Evolutionary conservation across 2,888 invertebrate species (phyloP).

Genomic region (Synergus laeviventris): DNA sequence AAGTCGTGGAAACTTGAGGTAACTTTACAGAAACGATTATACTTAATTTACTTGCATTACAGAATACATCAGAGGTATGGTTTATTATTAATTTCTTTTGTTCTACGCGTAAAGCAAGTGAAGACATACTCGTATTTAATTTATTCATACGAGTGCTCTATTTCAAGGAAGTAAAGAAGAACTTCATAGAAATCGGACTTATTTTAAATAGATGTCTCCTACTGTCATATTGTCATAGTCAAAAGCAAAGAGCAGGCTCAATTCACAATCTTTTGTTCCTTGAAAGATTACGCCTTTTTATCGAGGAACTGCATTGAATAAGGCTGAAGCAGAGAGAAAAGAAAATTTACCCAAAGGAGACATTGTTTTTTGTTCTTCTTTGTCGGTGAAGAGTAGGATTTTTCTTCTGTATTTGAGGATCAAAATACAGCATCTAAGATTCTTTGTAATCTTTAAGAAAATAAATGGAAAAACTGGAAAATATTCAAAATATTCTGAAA

Average conservation of each 20-base stretch:
- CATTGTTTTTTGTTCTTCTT: conserved; percentile 20
- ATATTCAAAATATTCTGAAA: no score
- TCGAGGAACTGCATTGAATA: conserved; percentile 10
- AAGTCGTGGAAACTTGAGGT: background rate
- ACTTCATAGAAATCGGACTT: background rate
- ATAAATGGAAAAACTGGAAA: no score
- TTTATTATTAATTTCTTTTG: background rate
- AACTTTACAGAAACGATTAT: background rate
- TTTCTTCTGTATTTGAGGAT: conserved; percentile 18
- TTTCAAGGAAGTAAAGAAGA: background rate
- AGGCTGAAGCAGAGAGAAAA: conserved; percentile 5
- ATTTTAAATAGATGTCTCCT: background rate
- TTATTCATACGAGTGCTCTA: background rate
- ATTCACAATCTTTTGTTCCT: conserved; percentile 33
- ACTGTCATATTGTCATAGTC: conserved; percentile 6
- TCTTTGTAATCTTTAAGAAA: background rate
- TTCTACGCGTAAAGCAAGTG: background rate
- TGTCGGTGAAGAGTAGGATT: background rate
- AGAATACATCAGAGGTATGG: background rate
- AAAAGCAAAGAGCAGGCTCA: background rate
- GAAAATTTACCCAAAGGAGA: conserved; percentile 11
- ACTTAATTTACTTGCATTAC: background rate
- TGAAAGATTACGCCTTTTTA: conserved; percentile 36
- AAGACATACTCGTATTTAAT: background rate
- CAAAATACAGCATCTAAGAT: background rate